Evolutionary conservation across 2,113 vertebrate species (phyloP).

Genomic region (Anoura caudifer): DNA sequence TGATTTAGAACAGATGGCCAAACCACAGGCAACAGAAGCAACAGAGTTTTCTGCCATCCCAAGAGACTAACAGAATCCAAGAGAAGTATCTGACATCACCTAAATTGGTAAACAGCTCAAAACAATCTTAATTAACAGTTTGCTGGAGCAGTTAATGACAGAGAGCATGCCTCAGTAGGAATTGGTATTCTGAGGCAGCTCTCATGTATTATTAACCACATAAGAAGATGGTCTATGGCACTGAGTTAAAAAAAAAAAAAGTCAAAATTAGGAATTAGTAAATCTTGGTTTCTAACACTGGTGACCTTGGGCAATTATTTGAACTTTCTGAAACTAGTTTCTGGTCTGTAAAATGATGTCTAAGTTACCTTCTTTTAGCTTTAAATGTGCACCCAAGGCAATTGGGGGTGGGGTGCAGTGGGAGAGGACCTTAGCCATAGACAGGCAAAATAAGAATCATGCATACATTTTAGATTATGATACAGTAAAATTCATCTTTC

Average conservation of each 20-base stretch:
- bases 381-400: not conserved
- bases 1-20: constrained; percentile 52
- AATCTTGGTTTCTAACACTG: not conserved
- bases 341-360: not conserved
- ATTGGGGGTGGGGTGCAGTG: accelerated
- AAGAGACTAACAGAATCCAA: constrained; percentile 37
- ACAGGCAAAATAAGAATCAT: not conserved
- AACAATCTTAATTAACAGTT: constrained; percentile 61
- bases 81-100: constrained; percentile 44
- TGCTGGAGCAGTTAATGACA: constrained; percentile 34
- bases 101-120: constrained; percentile 59
- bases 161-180: constrained; percentile 31
- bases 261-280: not conserved
- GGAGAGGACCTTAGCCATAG: not conserved
- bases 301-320: not conserved
- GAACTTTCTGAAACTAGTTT: not conserved
- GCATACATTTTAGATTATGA: not conserved
- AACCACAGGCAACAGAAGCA: constrained; percentile 54
- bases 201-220: not conserved
- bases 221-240: not conserved
- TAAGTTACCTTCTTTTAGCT: not conserved
- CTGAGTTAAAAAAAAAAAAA: not conserved
- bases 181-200: not conserved
- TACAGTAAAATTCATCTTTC: constrained; percentile 4
- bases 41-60: constrained; percentile 40